phyloP scores from a whole-genome alignment of 2,888 invertebrate genomes.

The Tortrix viridana region DNA sequence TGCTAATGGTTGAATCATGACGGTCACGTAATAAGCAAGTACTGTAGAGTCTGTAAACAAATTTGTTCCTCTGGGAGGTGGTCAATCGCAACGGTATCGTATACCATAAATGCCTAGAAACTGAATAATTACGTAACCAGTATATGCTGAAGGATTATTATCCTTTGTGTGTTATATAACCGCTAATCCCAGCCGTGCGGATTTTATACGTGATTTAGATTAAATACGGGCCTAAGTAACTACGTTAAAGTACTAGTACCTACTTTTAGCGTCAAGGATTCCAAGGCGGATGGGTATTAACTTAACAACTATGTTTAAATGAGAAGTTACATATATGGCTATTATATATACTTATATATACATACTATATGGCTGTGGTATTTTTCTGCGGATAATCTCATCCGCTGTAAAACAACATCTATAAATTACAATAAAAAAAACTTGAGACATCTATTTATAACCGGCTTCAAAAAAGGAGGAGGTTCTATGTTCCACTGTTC shows the following conservation, averaged over 20 bases:
- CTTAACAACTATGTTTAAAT: constrained; percentile 18
- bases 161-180: neutral
- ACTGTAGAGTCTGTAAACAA: neutral
- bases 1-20: constrained; percentile 18
- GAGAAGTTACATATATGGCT: neutral
- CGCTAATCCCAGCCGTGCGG: neutral
- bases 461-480: too few species aligned
- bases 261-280: constrained; percentile 23
- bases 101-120: neutral
- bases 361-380: too few species aligned
- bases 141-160: too few species aligned
- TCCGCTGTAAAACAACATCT: neutral
- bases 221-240: constrained; percentile 19
- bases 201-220: constrained; percentile 21
- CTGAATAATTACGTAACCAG: neutral
- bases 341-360: too few species aligned
- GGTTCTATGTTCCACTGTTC: too few species aligned
- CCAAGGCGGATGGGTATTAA: constrained; percentile 21
- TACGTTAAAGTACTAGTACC: too few species aligned
- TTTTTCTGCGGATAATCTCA: constrained; percentile 1
- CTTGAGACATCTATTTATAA: too few species aligned
- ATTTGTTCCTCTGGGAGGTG: constrained; percentile 11
- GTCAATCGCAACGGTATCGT: constrained; percentile 1
- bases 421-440: neutral
- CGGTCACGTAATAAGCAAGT: constrained; percentile 11